These are phyloP conservation scores for Drosophila nigricruria DNA, from an alignment of 2,888 invertebrate genomes.

Conservation along the genomic window DNA sequence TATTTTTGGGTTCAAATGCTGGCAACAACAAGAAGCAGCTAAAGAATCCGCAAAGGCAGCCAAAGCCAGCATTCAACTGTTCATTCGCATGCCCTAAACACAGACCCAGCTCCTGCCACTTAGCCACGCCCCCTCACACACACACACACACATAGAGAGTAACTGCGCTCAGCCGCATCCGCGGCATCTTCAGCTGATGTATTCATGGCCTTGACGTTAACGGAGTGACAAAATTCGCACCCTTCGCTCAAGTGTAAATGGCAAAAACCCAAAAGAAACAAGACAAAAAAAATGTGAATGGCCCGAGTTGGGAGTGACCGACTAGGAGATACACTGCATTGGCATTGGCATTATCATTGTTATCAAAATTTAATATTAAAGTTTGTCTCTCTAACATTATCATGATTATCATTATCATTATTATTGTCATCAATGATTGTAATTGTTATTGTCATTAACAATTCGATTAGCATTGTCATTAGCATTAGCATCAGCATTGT, in stretches of 20 bases:
- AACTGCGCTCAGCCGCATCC: conserved; percentile 25
- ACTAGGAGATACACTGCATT: neutral
- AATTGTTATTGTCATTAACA: neutral
- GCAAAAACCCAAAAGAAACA: conserved; percentile 40
- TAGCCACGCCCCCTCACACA: conserved; percentile 40
- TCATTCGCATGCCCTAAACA: conserved; percentile 25
- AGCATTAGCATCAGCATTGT: neutral
- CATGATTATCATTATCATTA: neutral
- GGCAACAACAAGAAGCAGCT: conserved; percentile 1
- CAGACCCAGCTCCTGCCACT: conserved; percentile 5
- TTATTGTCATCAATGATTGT: neutral
- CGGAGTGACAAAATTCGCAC: conserved; percentile 82
- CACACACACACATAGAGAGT: neutral
- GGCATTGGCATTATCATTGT: neutral
- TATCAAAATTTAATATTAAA: too few relatives aligned
- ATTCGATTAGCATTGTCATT: neutral
- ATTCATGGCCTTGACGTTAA: conserved; percentile 79
- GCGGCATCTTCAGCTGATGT: conserved; percentile 65
- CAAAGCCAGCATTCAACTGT: conserved; percentile 46
- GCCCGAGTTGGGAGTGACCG: neutral
- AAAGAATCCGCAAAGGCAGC: conserved; percentile 44
- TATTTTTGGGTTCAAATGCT: conserved; percentile 74
- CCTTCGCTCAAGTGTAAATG: conserved; percentile 68
- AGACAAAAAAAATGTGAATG: neutral
- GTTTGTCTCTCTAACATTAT: too few relatives aligned